Conservation (phyloP, 2,797 vertebrate species). For the Cyprinella venusta region DNA sequence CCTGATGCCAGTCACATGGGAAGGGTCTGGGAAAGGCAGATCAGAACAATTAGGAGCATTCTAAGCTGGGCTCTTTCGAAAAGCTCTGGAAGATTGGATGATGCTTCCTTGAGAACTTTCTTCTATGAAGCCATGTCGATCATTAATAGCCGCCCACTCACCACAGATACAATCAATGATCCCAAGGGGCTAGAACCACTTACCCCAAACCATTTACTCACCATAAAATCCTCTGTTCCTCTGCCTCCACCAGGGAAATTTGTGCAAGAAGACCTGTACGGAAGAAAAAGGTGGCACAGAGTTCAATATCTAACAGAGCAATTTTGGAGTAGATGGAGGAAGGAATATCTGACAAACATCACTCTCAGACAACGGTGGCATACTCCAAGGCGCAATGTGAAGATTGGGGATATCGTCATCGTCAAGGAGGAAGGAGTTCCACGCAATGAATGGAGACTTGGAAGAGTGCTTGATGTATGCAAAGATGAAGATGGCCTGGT, state of each 20-base stretch:
- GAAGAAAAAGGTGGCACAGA: background rate
- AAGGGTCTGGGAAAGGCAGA: background rate
- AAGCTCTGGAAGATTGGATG: background rate
- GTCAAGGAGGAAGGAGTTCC: background rate
- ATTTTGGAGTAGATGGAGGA: conserved; percentile 17
- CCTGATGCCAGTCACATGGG: background rate
- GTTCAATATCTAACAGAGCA: background rate
- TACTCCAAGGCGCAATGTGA: background rate
- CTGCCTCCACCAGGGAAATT: conserved; percentile 11
- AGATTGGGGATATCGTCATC: background rate
- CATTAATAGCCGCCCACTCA: conserved; percentile 1
- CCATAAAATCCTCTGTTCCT: conserved; percentile 12
- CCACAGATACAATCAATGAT: conserved; percentile 1
- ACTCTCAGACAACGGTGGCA: conserved; percentile 3
- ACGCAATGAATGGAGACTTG: background rate
- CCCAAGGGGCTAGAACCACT: background rate
- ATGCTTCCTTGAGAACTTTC: conserved; percentile 9
- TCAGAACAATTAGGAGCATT: background rate
- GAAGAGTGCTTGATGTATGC: background rate
- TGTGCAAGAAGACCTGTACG: background rate
- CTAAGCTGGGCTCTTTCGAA: background rate
- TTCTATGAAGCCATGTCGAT: conserved; percentile 12
- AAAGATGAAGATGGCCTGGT: conserved; percentile 1
- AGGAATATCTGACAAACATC: conserved; percentile 1
- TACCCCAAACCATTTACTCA: background rate